Percentiles rank a stretch among this genome's conserved stretches.
These are phyloP conservation scores for Calyptommatus sinebrachiatus DNA, from an alignment of 2,113 vertebrate genomes.

Conservation along the genomic window DNA sequence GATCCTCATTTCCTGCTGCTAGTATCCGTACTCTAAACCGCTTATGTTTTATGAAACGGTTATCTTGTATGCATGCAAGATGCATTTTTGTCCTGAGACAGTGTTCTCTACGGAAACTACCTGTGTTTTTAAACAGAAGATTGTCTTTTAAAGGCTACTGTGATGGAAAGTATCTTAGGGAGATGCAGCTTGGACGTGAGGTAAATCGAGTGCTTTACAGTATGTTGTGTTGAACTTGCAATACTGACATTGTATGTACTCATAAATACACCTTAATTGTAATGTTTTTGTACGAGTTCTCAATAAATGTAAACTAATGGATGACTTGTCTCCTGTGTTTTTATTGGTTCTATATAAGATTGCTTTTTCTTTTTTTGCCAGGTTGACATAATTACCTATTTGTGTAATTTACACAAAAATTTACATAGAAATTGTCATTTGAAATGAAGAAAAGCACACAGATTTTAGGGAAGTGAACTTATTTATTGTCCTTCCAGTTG, in stretches of 20 bases:
- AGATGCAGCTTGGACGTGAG: constrained; percentile 93
- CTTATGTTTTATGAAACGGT: constrained; percentile 73
- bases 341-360: constrained; percentile 21
- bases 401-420: not conserved
- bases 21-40: constrained; percentile 64
- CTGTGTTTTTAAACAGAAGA: constrained; percentile 87
- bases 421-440: not conserved
- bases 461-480: not conserved
- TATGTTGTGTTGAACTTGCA: constrained; percentile 77
- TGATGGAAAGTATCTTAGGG: constrained; percentile 85
- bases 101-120: constrained; percentile 88
- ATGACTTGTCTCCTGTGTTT: constrained; percentile 60
- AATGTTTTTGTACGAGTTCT: constrained; percentile 74
- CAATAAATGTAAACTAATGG: constrained; percentile 78
- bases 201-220: constrained; percentile 85
- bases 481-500: constrained; percentile 23
- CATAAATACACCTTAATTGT: constrained; percentile 68
- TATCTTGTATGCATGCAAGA: constrained; percentile 79
- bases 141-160: constrained; percentile 82
- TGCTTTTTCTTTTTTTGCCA: not conserved
- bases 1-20: constrained; percentile 67
- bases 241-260: constrained; percentile 76
- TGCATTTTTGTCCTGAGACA: constrained; percentile 87
- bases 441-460: constrained; percentile 2
- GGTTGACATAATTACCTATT: too few species aligned